Base-by-base conservation (phyloP, 2,888 invertebrate species). In the Branchellion lobata region DNA sequence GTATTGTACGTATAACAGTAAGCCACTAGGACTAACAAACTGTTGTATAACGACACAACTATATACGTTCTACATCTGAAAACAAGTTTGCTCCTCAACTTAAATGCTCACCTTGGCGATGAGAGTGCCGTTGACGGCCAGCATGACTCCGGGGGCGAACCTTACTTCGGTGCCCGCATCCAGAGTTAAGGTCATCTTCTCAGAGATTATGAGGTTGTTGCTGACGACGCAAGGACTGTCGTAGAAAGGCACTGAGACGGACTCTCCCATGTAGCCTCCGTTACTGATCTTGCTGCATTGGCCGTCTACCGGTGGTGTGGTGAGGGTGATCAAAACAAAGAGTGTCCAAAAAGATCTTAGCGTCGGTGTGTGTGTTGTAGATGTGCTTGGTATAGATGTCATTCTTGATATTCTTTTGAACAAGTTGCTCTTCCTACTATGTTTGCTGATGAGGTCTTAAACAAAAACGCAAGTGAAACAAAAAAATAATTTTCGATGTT, bases 71-170 rank as follows among this genome's bases (percentile, higher is more conserved):
- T n/a, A n/a, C n/a, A n/a, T n/a, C n/a, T n/a, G n/a, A n/a, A n/a
- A n/a, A n/a, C n/a, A n/a, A n/a, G n/a, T n/a, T n/a, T n/a, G n/a
- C n/a, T n/a, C n/a, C n/a, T n/a, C n/a, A n/a, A n/a, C n/a, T n/a
- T n/a, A n/a, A n/a, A n/a, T n/a, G 34, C 76, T 78, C 51, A 97
- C 97, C 91, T 93, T 91, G 79, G 96, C 96, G 81, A 91, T 91
- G 40, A 98, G 89, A 83, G 93, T 91, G 84, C 98, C 98, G 85
- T 93, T 91, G 71, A 98, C 93, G 36, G 94, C 95, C 86, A 99
- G 92, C 82, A 97, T 97, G 84, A 94, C 92, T 89, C 95, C 94
- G 1, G 96, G 94, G 3, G 93, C 93, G 88, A 98, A 95, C 84
- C 92, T 91, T 79, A 99, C 89, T 85, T 92, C 92, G 0, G 95